Base-by-base conservation (phyloP, 2,113 vertebrate species). In the Conger conger region DNA sequence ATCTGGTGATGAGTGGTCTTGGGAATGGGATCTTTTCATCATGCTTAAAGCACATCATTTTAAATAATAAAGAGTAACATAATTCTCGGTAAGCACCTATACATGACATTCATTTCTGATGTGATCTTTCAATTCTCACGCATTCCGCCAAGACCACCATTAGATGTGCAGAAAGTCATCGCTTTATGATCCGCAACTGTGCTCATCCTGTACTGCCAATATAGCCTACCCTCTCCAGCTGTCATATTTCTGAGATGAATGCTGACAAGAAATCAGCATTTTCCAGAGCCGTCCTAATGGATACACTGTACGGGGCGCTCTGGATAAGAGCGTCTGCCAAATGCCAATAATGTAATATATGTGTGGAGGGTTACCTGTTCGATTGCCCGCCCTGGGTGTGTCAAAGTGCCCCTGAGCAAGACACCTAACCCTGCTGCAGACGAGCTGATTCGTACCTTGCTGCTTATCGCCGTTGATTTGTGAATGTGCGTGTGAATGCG, bases 81-180 rank as follows among this genome's bases (percentile, higher is more conserved):
- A 5, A 38, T 80, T 81, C 79, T 50, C 0, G 45, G 20, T 81
- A 50, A 81, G 54, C 54, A 15, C 45, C 23, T 18, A 3, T 82
- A 18, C 30, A 82, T 82, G 50, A 82, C 80, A 82, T 11, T 30
- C n/a, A 82, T 82, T 82, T 57, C n/a, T 36, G 20, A 82, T 36
- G 20, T 63, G n/a, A 50, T 81, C 80, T 54, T 81, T 81, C 40
- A 81, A 42, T 17, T 36, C 36, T 38, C 37, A 38, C 53, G 27
- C 42, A 30, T 81, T 81, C 53, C 40, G 53, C 79, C 27, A 6
- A 81, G 7, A n/a, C 23, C 18, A 42, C 27, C 37, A 81, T 50
- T 81, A 80, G 7, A 42, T 80, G 27, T 45, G 18, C 79, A 42
- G 23, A 81, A 50, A 15, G 42, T 30, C 3, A 50, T 45, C n/a